phyloP scores from a whole-genome alignment of 1,140 invertebrate genomes.

The Drosophila santomea region DNA sequence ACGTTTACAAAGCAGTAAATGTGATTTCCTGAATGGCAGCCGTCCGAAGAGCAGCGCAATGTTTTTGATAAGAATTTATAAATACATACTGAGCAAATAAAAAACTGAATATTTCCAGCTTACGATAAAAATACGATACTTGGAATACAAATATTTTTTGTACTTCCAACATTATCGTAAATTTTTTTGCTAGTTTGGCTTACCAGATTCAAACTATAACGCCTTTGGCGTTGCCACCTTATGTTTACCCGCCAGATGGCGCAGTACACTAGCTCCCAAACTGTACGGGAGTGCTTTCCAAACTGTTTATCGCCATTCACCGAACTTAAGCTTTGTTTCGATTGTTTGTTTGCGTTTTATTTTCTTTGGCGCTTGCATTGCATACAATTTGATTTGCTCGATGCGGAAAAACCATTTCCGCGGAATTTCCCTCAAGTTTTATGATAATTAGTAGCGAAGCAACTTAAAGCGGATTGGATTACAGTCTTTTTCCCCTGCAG shows the following conservation, averaged over 20 bases:
- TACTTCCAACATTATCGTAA: too few species aligned
- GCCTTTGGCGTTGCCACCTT: slow-evolving; percentile 24
- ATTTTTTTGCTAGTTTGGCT: too few species aligned
- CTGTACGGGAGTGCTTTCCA: slow-evolving; percentile 15
- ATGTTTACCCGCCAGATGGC: slow-evolving; percentile 28
- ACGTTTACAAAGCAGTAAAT: not conserved
- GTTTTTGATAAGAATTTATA: too few species aligned
- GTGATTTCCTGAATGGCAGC: too few species aligned
- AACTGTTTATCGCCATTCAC: slow-evolving; percentile 36
- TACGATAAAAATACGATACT: too few species aligned
- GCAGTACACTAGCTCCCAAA: not conserved
- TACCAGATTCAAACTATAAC: slow-evolving; percentile 24
- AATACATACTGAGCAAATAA: too few species aligned
- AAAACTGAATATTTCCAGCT: too few species aligned
- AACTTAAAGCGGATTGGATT: slow-evolving; percentile 41
- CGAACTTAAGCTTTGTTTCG: slow-evolving; percentile 4
- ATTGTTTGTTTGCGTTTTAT: slow-evolving; percentile 11
- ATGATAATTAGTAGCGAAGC: slow-evolving; percentile 38
- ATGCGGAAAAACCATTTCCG: slow-evolving; percentile 34
- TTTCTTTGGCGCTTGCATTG: slow-evolving; percentile 7
- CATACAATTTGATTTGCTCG: slow-evolving; percentile 35
- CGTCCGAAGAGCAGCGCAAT: too few species aligned
- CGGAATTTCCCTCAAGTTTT: slow-evolving; percentile 16
- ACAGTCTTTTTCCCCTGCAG: slow-evolving; percentile 1
- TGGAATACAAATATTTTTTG: too few species aligned